Evolutionary conservation across 2,888 invertebrate genomes (phyloP).

Genomic region (Cabera pusaria): DNA sequence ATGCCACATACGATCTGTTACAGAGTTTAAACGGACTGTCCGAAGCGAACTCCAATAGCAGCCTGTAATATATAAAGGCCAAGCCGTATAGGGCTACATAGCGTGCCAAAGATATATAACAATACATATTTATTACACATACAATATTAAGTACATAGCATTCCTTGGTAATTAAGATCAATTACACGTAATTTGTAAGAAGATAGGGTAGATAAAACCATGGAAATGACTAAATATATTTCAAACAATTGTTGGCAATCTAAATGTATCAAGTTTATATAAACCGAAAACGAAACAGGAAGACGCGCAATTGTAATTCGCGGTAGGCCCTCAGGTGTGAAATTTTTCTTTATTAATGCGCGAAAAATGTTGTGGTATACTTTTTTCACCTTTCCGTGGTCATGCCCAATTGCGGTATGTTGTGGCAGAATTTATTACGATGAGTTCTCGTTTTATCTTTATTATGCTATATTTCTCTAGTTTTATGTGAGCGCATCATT

Average conservation of each 20-base stretch:
- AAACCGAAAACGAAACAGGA: slow-evolving; percentile 22
- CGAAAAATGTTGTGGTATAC: slow-evolving; percentile 24
- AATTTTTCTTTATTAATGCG: slow-evolving; percentile 53
- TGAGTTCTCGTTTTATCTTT: slow-evolving; percentile 18
- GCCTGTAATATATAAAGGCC: too few species aligned
- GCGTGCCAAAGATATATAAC: too few species aligned
- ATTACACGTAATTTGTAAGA: too few species aligned
- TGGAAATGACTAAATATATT: too few species aligned
- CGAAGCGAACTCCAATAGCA: too few species aligned
- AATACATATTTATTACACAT: too few species aligned
- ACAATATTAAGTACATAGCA: too few species aligned
- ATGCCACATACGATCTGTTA: too few species aligned
- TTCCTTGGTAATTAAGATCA: too few species aligned
- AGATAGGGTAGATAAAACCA: too few species aligned
- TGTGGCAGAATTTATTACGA: slow-evolving; percentile 22
- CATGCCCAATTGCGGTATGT: slow-evolving; percentile 27
- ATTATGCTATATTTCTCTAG: slow-evolving; percentile 9
- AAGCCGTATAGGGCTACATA: too few species aligned
- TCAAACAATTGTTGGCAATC: not conserved
- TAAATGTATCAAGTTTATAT: slow-evolving; percentile 5
- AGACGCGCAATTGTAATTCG: slow-evolving; percentile 52
- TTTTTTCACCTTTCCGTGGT: slow-evolving; percentile 24
- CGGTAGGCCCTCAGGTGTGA: slow-evolving; percentile 53
- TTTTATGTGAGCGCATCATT: slow-evolving; percentile 15
- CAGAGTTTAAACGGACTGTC: too few species aligned